Base-by-base conservation (phyloP, 2,888 invertebrate species). In the Gibbula magus region DNA sequence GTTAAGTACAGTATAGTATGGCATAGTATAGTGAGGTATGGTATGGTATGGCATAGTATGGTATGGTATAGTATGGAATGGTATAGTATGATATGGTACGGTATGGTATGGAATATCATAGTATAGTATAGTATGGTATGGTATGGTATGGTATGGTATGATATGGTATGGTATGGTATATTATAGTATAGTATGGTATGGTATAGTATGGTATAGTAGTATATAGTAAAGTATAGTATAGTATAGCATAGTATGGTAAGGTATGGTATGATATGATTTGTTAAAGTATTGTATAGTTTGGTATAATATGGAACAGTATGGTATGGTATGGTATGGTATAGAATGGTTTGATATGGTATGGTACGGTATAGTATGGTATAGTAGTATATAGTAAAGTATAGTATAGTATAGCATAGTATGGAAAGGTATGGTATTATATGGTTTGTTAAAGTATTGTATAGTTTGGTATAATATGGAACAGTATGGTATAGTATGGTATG, bases 1-100 rank as follows among this genome's bases (percentile, higher is more conserved):
- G 53, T 53, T 25, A 73, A 76, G 75, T 61, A 67, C 78, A 75
- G 70, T 76, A 75, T 70, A 75, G 82, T 73, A 76, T 13, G 81
- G 80, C 51, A 79, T 66, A 82, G 81, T 32, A 75, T n/a, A 81
- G 76, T 35, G 56, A 35, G 39, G n/a, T 56, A 70, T 16, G 70
- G 54, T 51, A 70, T 18, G 51, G 75, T 52, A 67, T n/a, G 70
- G 78, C 53, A 70, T 52, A 73, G 32, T n/a, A 32, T 35, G 3
- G 35, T 54, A 54, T 54, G 8, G 54, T 20, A 54, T 54, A 54
- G 54, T 54, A 54, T 54, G 8, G 54, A 5, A 54, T 54, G 8
- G 54, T 54, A 54, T 54, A 54, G 54, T 54, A n/a, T 54, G 8
- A 10, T 54, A 54, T 54, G 8, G 54, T 54, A 54, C 8, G 8